These are phyloP conservation scores for Zoanthus solanderi DNA, from an alignment of 92 coral and sea anemone species.

Conservation along the genomic window DNA sequence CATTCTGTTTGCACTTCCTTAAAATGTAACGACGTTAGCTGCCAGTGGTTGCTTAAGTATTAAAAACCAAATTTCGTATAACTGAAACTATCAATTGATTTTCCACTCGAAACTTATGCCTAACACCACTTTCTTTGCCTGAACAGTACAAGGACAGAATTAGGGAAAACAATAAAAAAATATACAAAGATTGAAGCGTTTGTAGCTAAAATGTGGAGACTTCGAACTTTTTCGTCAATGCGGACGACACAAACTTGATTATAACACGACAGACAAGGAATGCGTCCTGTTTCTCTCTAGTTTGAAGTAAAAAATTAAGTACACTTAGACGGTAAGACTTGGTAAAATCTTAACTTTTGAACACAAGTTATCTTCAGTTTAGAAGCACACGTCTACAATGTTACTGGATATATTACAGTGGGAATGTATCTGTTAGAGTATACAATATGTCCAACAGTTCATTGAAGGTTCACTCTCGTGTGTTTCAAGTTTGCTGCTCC, in stretches of 20 bases:
- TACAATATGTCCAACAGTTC: background rate
- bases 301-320: background rate
- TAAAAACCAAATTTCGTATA: background rate
- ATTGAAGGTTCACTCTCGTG: too few relatives aligned
- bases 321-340: background rate
- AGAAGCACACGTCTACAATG: background rate
- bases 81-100: background rate
- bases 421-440: background rate
- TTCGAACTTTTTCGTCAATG: background rate
- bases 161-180: background rate
- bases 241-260: background rate
- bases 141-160: background rate
- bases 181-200: background rate
- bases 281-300: background rate
- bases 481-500: conserved; percentile 15
- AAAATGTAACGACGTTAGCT: background rate
- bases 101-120: background rate
- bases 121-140: background rate
- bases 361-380: background rate
- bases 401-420: background rate
- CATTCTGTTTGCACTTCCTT: background rate
- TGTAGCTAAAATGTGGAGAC: background rate
- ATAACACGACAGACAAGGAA: background rate
- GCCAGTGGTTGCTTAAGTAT: background rate
- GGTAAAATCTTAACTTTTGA: background rate